phyloP scores from a whole-genome alignment of 2,888 invertebrate species.

The Cantharis rustica region DNA sequence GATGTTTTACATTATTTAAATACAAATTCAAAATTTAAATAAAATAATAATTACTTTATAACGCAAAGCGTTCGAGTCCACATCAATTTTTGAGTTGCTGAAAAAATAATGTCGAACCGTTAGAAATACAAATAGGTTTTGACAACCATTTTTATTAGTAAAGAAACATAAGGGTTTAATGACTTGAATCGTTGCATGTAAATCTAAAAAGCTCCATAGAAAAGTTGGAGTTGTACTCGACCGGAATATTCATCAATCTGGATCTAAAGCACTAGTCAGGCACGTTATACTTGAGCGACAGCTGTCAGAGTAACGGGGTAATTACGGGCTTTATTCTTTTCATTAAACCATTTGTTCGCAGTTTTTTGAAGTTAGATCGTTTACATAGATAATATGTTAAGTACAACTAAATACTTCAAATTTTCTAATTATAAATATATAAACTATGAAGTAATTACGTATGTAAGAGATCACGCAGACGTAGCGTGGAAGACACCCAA shows the following conservation, averaged over 20 bases:
- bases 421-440: neutral
- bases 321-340: constrained; percentile 29
- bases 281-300: constrained; percentile 27
- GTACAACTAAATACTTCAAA: neutral
- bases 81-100: neutral
- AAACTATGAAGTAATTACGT: neutral
- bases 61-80: neutral
- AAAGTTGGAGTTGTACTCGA: constrained; percentile 20
- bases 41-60: neutral
- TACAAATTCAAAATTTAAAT: neutral
- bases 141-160: constrained; percentile 13
- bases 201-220: constrained; percentile 22
- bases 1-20: neutral
- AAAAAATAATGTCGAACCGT: neutral
- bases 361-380: constrained; percentile 18
- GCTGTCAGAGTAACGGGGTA: constrained; percentile 28
- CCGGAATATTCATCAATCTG: constrained; percentile 30
- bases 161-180: constrained; percentile 24
- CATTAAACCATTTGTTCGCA: constrained; percentile 24
- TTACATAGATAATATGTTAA: constrained; percentile 4
- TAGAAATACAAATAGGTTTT: constrained; percentile 6
- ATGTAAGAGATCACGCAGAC: neutral
- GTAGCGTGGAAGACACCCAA: neutral
- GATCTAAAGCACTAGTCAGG: constrained; percentile 25
- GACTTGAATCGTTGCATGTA: constrained; percentile 23